Base-by-base conservation (phyloP, 1,140 invertebrate genomes). In the Apolygus lucorum region DNA sequence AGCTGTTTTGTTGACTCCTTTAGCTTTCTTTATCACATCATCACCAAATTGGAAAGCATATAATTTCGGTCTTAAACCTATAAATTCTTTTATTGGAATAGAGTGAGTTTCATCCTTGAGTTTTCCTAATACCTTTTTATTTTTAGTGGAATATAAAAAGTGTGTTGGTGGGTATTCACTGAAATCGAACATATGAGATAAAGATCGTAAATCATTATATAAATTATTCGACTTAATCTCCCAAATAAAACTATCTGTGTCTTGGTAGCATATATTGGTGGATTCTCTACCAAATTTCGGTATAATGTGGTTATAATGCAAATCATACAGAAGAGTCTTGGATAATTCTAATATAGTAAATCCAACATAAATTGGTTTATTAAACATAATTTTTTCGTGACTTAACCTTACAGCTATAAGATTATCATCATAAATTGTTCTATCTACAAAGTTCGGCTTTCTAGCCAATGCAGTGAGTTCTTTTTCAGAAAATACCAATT, bases 381-480 rank as follows among this genome's bases (percentile, higher is more conserved):
- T 49, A 75, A 42, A 17, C 71, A 52, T 1, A 52, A n/a, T n/a
- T n/a, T n/a, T n/a, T n/a, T n/a, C n/a, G n/a, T n/a, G n/a, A n/a
- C n/a, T n/a, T n/a, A 26, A 2, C 69, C 42, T 17, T 70, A n/a
- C n/a, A n/a, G n/a, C n/a, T n/a, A n/a, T n/a, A n/a, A n/a, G n/a
- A n/a, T n/a, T n/a, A n/a, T n/a, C 70, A 17, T 65, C 28, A 67
- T 72, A 71, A 49, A 71, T 70, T 1, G 72, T 69, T 34, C 69
- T 70, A 42, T 72, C 17, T 8, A 49, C 8, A 49, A 49, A 11
- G 17, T 11, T 17, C 34, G 8, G 34, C 17, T 49, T 17, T 49
- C 17, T 49, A 11, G 34, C 34, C 34, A 49, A 49, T 11, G 8
- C 8, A 49, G 17, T 17, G 34, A 8, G 8, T 8, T 11, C 34